Base-by-base conservation (phyloP, 1,140 invertebrate genomes). In the Frieseomelitta varia region DNA sequence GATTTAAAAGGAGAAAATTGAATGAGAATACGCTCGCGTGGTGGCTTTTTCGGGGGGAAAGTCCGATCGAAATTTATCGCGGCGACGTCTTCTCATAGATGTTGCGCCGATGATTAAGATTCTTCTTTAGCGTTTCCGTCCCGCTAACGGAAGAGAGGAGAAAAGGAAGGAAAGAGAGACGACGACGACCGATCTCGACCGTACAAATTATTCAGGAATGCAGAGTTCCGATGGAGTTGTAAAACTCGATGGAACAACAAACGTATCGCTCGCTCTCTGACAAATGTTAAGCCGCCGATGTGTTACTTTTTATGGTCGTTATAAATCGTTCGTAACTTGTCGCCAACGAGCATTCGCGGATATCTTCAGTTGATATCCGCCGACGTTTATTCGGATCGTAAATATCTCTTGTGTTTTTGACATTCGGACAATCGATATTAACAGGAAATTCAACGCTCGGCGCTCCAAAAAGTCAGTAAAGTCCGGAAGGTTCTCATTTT, bases 231-330 rank as follows among this genome's bases (percentile, higher is more conserved):
- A 79, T 79, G 24, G 30, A 79, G 63, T 68, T 79, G 27, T 79
- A 79, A 79, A 79, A 68, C 21, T 34, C 4, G 30, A 12, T 2
- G 2, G 24, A 79, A 56, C 27, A 56, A n/a, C 56, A 79, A 56
- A 69, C 47, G 24, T 39, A 47, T 56, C 51, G 15, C 67, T 55
- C 63, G 12, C 6, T 75, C 65, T 81, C 71, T 39, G 85, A 87
- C 84, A 84, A 87, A 87, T 87, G 85, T 79, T 68, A 68, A 79
- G 56, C 24, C 63, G 27, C 4, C 21, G 0, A 56, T 34, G 15
- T 19, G 67, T 55, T 15, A 21, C 17, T n/a, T 56, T 79, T 79
- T 79, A 79, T 34, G 53, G 11, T 39, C 30, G 19, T 27, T 47
- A 77, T 51, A 63, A 65, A 65, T 65, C 51, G 30, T 39, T 39